A percentile compares a stretch with the other conserved stretches of the same genome.
phyloP scores from a whole-genome alignment of 1,140 invertebrate species.

The Calliopsis andreniformis region DNA sequence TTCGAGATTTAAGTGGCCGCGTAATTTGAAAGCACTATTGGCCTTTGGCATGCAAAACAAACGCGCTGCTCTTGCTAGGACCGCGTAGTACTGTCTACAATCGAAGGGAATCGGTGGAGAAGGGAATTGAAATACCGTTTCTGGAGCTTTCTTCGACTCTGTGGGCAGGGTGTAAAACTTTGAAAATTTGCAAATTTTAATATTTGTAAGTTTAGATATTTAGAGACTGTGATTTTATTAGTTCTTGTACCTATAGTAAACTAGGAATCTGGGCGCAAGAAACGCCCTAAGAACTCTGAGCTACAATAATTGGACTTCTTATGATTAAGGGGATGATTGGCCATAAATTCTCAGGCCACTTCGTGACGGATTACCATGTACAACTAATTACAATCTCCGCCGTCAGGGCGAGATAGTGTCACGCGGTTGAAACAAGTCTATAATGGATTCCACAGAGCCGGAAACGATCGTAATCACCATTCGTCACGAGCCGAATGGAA shows the following conservation, averaged over 20 bases:
- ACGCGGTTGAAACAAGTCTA: slow-evolving; percentile 47
- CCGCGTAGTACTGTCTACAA: background rate
- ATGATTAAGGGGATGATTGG: slow-evolving; percentile 39
- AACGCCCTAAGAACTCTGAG: background rate
- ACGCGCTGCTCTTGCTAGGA: background rate
- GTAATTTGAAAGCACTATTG: slow-evolving; percentile 54
- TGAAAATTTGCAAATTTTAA: background rate
- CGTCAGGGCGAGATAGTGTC: slow-evolving; percentile 36
- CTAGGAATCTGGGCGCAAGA: background rate
- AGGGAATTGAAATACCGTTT: background rate
- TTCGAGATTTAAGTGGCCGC: slow-evolving; percentile 56
- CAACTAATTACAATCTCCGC: slow-evolving; percentile 55
- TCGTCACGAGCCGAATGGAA: slow-evolving; percentile 61
- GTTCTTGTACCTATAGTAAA: too few relatives aligned
- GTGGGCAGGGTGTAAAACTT: too few relatives aligned
- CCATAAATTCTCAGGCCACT: slow-evolving; percentile 32
- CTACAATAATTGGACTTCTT: slow-evolving; percentile 29
- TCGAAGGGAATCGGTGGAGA: background rate
- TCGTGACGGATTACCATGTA: slow-evolving; percentile 38
- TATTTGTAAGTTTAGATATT: too few relatives aligned
- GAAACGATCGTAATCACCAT: slow-evolving; percentile 66
- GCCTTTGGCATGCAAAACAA: slow-evolving; percentile 35
- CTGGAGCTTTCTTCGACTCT: too few relatives aligned
- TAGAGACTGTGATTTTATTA: too few relatives aligned
- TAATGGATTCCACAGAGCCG: slow-evolving; percentile 55